These are phyloP conservation scores for Hylyphantes graminicola DNA, from an alignment of 1,140 invertebrate species.

Conservation along the genomic window DNA sequence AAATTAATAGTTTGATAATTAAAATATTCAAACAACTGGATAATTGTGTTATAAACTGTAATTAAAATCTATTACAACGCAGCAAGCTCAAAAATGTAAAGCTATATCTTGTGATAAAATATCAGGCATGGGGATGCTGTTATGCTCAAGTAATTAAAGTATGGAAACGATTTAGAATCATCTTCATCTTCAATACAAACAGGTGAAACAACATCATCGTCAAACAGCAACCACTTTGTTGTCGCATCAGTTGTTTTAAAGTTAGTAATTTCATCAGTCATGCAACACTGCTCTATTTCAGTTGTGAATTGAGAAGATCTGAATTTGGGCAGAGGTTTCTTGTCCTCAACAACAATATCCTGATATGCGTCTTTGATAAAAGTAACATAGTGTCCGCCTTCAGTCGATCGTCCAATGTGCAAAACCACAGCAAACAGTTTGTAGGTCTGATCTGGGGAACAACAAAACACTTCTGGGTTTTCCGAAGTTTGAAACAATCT, in stretches of 20 bases:
- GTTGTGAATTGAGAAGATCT: not conserved
- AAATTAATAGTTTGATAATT: not conserved
- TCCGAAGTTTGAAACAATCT: conserved; percentile 10
- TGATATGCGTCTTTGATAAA: conserved; percentile 77
- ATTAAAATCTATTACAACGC: not conserved
- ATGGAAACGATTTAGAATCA: conserved; percentile 34
- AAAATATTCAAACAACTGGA: not conserved
- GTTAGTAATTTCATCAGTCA: conserved; percentile 42
- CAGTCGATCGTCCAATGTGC: conserved; percentile 94
- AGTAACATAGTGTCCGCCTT: conserved; percentile 97
- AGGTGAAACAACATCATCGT: conserved; percentile 37
- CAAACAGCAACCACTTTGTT: conserved; percentile 43
- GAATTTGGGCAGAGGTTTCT: not conserved
- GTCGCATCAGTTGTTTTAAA: conserved; percentile 10
- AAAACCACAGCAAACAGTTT: conserved; percentile 96
- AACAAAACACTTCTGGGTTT: conserved; percentile 35
- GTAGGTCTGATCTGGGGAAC: conserved; percentile 71
- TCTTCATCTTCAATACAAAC: conserved; percentile 35
- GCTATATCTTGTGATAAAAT: conserved; percentile 50
- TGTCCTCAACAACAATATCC: not conserved
- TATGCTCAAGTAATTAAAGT: conserved; percentile 44
- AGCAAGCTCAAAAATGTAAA: not conserved
- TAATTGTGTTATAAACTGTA: not conserved
- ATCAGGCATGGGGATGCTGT: conserved; percentile 51
- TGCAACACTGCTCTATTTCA: conserved; percentile 29